Evolutionary conservation across 2,113 vertebrate species (phyloP).

Genomic region (Bothrops jararaca): DNA sequence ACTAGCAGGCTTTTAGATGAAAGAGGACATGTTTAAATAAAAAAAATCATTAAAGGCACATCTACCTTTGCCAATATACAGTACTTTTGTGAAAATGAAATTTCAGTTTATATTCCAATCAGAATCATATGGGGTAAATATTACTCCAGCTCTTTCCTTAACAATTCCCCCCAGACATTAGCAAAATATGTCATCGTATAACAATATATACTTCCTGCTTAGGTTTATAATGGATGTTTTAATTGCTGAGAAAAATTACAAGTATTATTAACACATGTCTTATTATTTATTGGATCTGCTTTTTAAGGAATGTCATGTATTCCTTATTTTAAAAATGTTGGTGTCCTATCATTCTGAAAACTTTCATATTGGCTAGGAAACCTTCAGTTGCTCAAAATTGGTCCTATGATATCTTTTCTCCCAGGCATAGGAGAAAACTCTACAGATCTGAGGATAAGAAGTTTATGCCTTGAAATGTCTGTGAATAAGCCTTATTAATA

Average conservation of each 20-base stretch:
- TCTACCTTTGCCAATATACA: neutral
- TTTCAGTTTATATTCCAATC: neutral
- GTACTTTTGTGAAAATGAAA: neutral
- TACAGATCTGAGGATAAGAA: neutral
- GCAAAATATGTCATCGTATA: neutral
- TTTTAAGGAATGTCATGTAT: neutral
- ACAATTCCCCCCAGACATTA: neutral
- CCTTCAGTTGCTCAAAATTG: neutral
- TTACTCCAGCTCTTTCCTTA: neutral
- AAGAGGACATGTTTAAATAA: neutral
- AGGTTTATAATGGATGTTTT: neutral
- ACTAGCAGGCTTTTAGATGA: neutral
- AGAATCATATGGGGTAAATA: neutral
- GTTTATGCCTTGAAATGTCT: neutral
- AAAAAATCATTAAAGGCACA: neutral
- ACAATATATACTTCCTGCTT: neutral
- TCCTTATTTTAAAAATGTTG: neutral
- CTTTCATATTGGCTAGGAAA: neutral
- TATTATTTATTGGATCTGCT: neutral
- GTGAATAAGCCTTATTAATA: neutral
- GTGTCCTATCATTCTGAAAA: neutral
- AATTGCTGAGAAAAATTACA: neutral
- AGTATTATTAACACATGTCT: neutral
- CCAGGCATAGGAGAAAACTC: neutral
- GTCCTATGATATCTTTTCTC: neutral